Percentiles rank a stretch among this genome's conserved stretches.
phyloP scores from a whole-genome alignment of 2,113 vertebrate genomes.

The Lepus europaeus region DNA sequence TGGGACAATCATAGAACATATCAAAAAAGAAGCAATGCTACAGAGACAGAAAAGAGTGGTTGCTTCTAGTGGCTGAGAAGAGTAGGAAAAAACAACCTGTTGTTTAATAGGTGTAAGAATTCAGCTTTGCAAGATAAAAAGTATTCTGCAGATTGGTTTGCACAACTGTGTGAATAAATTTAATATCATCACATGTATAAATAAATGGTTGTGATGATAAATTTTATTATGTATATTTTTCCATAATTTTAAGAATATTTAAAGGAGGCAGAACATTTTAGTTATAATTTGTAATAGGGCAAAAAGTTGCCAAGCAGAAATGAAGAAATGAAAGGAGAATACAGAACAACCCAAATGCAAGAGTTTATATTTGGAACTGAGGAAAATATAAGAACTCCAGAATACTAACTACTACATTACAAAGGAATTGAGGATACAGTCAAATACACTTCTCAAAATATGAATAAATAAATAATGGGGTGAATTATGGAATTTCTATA shows the following conservation, averaged over 20 bases:
- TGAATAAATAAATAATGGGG: neutral
- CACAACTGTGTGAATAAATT: neutral
- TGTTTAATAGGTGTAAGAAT: too few relatives aligned
- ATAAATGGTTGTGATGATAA: neutral
- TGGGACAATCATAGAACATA: neutral
- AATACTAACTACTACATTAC: neutral
- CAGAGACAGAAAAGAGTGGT: neutral
- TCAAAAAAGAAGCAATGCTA: neutral
- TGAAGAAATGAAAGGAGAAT: neutral
- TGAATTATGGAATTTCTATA: neutral
- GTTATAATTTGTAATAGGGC: neutral
- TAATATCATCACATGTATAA: neutral
- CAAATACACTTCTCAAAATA: neutral
- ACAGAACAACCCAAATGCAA: neutral
- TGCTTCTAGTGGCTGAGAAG: too few relatives aligned
- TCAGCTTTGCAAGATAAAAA: neutral
- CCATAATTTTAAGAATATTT: neutral
- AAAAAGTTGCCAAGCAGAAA: neutral
- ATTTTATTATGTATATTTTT: neutral
- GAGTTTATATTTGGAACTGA: neutral
- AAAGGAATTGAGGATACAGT: neutral
- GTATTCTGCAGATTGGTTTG: neutral
- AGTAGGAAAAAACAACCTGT: neutral
- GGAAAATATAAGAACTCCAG: neutral
- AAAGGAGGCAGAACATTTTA: neutral